These are phyloP conservation scores for Mellivora capensis DNA, from an alignment of 2,113 vertebrate species.

Conservation along the genomic window DNA sequence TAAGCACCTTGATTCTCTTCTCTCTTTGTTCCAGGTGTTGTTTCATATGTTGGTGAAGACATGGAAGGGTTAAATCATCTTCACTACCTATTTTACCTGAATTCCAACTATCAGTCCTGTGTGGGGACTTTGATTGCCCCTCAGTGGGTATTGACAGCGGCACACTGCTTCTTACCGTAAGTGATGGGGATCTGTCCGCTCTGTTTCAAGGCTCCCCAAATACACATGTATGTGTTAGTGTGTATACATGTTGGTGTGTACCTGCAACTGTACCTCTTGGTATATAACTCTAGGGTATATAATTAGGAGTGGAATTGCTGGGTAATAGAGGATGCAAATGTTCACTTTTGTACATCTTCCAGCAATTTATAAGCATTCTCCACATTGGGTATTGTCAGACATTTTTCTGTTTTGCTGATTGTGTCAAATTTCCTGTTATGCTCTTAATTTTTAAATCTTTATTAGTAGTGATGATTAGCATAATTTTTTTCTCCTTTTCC, in stretches of 20 bases:
- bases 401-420: neutral
- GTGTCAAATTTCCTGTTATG: neutral
- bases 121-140: conserved; percentile 7
- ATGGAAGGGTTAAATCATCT: neutral
- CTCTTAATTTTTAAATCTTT: neutral
- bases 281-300: neutral
- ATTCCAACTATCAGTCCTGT: neutral
- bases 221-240: neutral
- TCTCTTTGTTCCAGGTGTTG: neutral
- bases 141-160: neutral
- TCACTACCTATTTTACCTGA: neutral
- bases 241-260: neutral
- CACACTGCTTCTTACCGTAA: conserved; percentile 51
- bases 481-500: neutral
- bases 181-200: neutral
- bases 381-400: neutral
- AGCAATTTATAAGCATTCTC: neutral
- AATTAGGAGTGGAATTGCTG: neutral
- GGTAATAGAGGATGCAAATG: neutral
- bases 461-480: neutral
- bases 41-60: neutral
- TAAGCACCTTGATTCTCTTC: neutral
- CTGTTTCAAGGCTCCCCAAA: neutral
- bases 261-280: neutral
- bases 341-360: neutral